phyloP scores from a whole-genome alignment of 2,113 vertebrate species.

The Origma solitaria region DNA sequence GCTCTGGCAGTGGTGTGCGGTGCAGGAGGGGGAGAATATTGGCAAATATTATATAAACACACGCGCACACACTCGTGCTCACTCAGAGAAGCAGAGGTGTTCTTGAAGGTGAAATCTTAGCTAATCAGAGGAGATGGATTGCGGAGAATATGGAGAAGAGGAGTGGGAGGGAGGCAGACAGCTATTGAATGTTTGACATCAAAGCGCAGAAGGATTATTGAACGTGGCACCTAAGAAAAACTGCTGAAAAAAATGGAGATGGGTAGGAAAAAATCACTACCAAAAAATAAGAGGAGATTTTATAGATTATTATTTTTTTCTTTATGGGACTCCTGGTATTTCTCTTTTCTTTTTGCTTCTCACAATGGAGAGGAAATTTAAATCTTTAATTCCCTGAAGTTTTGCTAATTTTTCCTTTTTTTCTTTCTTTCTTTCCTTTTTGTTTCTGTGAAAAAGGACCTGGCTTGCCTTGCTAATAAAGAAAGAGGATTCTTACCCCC shows the following conservation, averaged over 20 bases:
- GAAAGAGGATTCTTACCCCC: background rate
- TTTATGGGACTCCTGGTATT: background rate
- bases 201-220: constrained; percentile 51
- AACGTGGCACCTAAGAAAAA: constrained; percentile 51
- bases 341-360: background rate
- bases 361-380: background rate
- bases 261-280: constrained; percentile 18
- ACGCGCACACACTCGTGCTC: background rate
- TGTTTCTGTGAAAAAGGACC: background rate
- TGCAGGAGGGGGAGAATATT: constrained; percentile 11
- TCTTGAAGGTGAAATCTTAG: constrained; percentile 57
- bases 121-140: constrained; percentile 64
- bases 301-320: background rate
- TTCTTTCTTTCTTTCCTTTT: background rate
- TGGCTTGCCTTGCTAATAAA: background rate
- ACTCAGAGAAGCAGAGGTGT: constrained; percentile 18
- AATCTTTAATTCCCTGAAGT: background rate
- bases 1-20: background rate
- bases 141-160: constrained; percentile 42
- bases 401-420: background rate
- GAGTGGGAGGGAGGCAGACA: constrained; percentile 60
- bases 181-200: constrained; percentile 65
- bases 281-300: constrained; percentile 2
- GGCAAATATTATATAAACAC: constrained; percentile 31
- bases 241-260: constrained; percentile 6